Evolutionary conservation across 1,140 invertebrate species (phyloP).

Genomic region (Drosophila ercepeae): DNA sequence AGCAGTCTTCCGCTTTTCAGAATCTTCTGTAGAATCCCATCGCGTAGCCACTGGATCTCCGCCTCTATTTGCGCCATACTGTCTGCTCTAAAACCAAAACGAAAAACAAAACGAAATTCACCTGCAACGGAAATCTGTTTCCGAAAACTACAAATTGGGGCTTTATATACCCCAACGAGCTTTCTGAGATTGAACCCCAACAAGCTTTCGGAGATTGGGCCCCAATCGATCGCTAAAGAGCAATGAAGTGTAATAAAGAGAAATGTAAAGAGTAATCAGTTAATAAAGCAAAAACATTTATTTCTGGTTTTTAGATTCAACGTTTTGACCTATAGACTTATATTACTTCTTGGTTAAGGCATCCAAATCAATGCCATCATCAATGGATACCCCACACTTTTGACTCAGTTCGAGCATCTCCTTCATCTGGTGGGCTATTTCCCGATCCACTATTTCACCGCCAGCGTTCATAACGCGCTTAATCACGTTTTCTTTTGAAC

Average conservation of each 20-base stretch:
- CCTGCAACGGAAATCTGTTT: no score
- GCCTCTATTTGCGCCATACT: conserved; percentile 46
- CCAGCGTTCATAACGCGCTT: conserved; percentile 30
- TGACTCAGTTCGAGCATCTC: conserved; percentile 65
- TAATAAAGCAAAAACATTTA: background rate
- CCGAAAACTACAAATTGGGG: no score
- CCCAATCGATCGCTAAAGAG: background rate
- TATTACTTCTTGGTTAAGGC: background rate
- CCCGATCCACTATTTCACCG: conserved; percentile 62
- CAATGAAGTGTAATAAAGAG: background rate
- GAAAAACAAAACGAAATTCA: background rate
- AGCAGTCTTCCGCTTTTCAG: conserved; percentile 43
- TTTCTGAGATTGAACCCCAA: background rate
- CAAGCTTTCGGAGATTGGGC: background rate
- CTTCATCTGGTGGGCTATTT: conserved; percentile 64
- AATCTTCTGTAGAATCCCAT: conserved; percentile 43
- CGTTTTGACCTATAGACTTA: background rate
- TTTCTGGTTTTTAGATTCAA: background rate
- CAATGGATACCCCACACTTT: conserved; percentile 49
- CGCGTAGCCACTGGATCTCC: conserved; percentile 53
- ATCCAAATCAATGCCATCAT: conserved; percentile 50
- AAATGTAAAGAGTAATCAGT: background rate
- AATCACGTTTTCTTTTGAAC: conserved; percentile 30
- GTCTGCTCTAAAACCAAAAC: background rate
- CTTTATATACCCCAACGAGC: conserved; percentile 11